A percentile compares a stretch with the other conserved stretches of the same genome.
phyloP scores from a whole-genome alignment of 2,797 vertebrate species.

The Lepus townsendii region DNA sequence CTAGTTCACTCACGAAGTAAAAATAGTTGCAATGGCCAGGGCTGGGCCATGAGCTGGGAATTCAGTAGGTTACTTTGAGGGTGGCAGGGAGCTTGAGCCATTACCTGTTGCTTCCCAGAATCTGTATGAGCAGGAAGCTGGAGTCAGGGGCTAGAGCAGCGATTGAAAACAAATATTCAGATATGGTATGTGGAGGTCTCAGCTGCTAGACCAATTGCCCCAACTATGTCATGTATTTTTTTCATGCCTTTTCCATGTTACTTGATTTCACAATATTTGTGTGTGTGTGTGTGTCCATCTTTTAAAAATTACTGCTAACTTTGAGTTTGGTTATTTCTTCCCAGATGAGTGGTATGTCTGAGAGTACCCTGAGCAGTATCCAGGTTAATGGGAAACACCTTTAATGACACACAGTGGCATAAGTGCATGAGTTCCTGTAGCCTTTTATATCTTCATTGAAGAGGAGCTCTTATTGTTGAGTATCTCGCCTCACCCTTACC shows the following conservation, averaged over 20 bases:
- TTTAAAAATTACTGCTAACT: background rate
- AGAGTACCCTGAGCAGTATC: background rate
- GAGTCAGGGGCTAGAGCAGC: too few species aligned
- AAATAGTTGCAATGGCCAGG: too few species aligned
- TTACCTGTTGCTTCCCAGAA: too few species aligned
- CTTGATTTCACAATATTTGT: background rate
- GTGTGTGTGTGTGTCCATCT: background rate
- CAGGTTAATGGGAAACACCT: background rate
- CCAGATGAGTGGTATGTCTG: background rate
- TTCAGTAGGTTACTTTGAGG: too few species aligned
- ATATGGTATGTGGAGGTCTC: too few species aligned
- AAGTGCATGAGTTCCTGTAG: background rate
- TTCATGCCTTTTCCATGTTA: background rate
- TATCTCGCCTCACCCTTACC: background rate
- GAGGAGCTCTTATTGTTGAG: background rate
- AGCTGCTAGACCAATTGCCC: too few species aligned
- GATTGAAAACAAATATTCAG: too few species aligned
- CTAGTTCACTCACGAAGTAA: too few species aligned
- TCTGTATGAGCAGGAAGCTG: too few species aligned
- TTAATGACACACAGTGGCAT: background rate
- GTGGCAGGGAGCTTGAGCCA: too few species aligned
- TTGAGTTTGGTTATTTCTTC: background rate
- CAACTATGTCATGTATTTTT: background rate
- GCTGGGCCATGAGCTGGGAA: too few species aligned
- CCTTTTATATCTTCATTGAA: background rate